Evolutionary conservation across 1,140 invertebrate species (phyloP).

Genomic region (Ridgeia piscesae): DNA sequence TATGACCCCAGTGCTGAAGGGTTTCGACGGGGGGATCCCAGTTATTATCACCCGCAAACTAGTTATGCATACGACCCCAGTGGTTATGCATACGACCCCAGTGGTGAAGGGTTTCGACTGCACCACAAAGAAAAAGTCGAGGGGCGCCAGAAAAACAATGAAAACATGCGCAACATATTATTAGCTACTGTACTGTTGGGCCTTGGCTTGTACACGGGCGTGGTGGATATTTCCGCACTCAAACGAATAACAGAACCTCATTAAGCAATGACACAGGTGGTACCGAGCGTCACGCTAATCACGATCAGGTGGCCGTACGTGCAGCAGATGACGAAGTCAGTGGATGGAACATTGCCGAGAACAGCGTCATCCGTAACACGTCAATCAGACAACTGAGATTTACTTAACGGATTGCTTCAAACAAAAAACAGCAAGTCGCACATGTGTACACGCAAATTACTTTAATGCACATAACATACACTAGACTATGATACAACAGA

Average conservation of each 20-base stretch:
- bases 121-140: too few relatives aligned
- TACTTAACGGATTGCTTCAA: not conserved
- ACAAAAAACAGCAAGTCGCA: not conserved
- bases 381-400: not conserved
- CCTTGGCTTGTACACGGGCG: not conserved
- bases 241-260: not conserved
- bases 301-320: not conserved
- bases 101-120: too few relatives aligned
- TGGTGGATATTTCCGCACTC: not conserved
- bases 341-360: too few relatives aligned
- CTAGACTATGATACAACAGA: not conserved
- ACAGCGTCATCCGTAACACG: too few relatives aligned
- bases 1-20: too few relatives aligned
- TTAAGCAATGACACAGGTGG: not conserved
- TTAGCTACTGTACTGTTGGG: not conserved
- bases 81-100: too few relatives aligned
- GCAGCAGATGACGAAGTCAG: too few relatives aligned
- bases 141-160: not conserved
- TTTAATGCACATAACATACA: not conserved
- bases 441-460: not conserved
- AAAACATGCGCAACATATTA: not conserved
- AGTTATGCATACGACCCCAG: too few relatives aligned
- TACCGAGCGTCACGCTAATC: not conserved
- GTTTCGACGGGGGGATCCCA: too few relatives aligned
- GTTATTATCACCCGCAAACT: too few relatives aligned